A percentile compares a stretch with the other conserved stretches of the same genome.
Conservation (phyloP, 2,888 invertebrate species). For the Heliconius erato region DNA sequence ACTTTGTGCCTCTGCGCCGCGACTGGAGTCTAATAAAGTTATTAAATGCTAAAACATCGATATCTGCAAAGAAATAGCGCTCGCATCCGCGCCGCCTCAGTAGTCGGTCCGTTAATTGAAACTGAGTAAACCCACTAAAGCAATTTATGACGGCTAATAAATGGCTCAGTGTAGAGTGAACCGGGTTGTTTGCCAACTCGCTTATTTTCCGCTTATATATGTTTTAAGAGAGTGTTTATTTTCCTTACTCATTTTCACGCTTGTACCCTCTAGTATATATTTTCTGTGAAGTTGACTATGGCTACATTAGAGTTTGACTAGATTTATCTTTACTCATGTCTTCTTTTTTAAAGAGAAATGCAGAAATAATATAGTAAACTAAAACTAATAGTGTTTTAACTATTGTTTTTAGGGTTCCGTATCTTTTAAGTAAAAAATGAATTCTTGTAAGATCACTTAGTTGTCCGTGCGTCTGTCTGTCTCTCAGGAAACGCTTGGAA, state of each 20-base stretch:
- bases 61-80: conserved; percentile 32
- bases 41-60: conserved; percentile 33
- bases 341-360: neutral
- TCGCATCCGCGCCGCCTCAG: conserved; percentile 37
- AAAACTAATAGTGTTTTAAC: too few relatives aligned
- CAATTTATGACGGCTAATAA: conserved; percentile 56
- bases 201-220: conserved; percentile 59
- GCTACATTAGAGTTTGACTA: neutral
- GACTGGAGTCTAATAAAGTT: neutral
- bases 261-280: neutral
- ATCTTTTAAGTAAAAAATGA: too few relatives aligned
- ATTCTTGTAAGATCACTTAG: too few relatives aligned
- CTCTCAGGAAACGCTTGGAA: too few relatives aligned
- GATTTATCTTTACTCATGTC: neutral
- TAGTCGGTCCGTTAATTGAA: conserved; percentile 53
- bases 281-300: neutral
- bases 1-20: too few relatives aligned
- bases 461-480: too few relatives aligned
- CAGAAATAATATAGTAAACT: too few relatives aligned
- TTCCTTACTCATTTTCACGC: conserved; percentile 25
- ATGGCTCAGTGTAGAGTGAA: conserved; percentile 50
- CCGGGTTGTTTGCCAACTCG: conserved; percentile 59
- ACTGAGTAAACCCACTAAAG: conserved; percentile 53
- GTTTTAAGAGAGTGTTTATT: conserved; percentile 42
- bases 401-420: too few relatives aligned